Base-by-base conservation (phyloP, 2,113 vertebrate species). In the Tamias sibiricus region DNA sequence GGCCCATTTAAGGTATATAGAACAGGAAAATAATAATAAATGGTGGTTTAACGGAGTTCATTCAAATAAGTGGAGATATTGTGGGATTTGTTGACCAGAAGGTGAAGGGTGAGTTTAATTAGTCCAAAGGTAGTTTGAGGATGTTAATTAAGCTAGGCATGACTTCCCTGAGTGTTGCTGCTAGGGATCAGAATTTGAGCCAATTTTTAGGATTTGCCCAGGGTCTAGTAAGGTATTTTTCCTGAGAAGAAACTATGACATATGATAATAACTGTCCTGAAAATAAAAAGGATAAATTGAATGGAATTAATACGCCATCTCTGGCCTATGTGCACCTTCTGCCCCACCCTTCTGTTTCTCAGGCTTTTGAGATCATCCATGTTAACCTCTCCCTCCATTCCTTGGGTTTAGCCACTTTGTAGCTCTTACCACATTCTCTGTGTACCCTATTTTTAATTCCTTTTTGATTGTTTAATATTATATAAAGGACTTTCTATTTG, bases 151-250 rank as follows among this genome's bases (percentile, higher is more conserved):
- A 87, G 8, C 32, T 42, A 32, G 88, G 28, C 32, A 28, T 68
- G 30, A 30, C 12, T 37, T 95, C 30, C 6, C 16, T 91, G 37
- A 68, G 44, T 77, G 0, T 47, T 87, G 42, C 20, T 82, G 26
- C 42, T 66, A 44, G 7, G n/a, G 28, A 79, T 42, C 62, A 93
- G n/a, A 94, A 87, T 87, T 49, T 95, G 49, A 76, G 40, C 20
- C 26, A 84, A 59, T 81, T 87, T 80, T 90, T 59, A 92, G 47
- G 37, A 90, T 92, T 87, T 80, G 59, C 9, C 44, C 76, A 84
- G 49, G 20, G 1, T 44, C 28, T 49, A 80, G 4, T 75, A 71
- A 80, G 54, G 79, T 87, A 75, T 64, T 90, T 13, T 76, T 62
- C 40, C 40, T 59, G 59, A 76, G n/a, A 85, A 88, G 37, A 92